Base-by-base conservation (phyloP, 2,888 invertebrate genomes). In the Andrena haemorrhoa region DNA sequence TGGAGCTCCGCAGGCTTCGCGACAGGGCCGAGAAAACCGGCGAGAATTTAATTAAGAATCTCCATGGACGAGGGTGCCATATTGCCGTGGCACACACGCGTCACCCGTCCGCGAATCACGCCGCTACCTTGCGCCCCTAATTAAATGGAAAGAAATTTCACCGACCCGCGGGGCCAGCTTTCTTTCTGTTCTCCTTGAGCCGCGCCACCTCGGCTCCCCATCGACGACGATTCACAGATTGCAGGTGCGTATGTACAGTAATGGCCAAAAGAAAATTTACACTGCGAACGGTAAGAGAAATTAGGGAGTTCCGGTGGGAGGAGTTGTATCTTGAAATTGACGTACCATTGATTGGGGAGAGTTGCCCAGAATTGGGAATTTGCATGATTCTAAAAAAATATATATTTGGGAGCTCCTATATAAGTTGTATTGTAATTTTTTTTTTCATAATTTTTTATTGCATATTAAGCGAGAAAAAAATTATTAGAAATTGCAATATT, bases 31-130 rank as follows among this genome's bases (percentile, higher is more conserved):
- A 68, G 78, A 75, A 82, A 79, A 41, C 68, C 64, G 85, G 85
- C 84, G 88, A 86, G 89, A 91, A 92, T 92, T 93, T 92, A 92
- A 93, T 93, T 92, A 93, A 92, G 91, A 93, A 91, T 92, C 89
- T 91, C 88, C 88, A 87, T 87, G 86, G 88, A 83, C 73, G 75
- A 58, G 66, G 78, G 83, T 83, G 85, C 83, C 88, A 88, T 87
- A 86, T 88, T 90, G 90, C 87, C 79, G 70, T 90, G 90, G 90
- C 91, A 88, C 88, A 92, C 89, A 90, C 89, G 87, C 88, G 90
- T 90, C 87, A 88, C 77, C 76, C 66, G 29, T 75, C 47, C 74
- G 74, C 75, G 79, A 79, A 82, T 81, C 84, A 64, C 41, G 65
- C 70, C 71, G 79, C 81, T 77, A 71, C 73, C 64, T 65, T 29